Evolutionary conservation across 2,888 invertebrate species (phyloP).

Genomic region (Odiellus spinosus): DNA sequence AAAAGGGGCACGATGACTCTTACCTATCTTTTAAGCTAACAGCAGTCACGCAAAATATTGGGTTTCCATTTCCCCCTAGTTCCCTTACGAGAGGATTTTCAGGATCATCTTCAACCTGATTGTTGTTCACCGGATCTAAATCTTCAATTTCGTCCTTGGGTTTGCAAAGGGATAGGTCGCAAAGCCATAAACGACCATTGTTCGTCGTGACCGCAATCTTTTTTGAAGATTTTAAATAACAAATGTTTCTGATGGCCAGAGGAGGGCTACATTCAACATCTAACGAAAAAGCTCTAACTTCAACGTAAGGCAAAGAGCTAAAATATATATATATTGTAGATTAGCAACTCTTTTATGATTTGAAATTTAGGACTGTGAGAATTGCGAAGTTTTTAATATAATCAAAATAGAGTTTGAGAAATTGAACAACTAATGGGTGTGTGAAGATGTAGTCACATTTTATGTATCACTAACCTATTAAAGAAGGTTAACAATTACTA

Average conservation of each 20-base stretch:
- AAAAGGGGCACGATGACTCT: conserved; percentile 1
- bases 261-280: conserved; percentile 45
- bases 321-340: conserved; percentile 4
- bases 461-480: too few relatives aligned
- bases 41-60: conserved; percentile 50
- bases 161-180: conserved; percentile 24
- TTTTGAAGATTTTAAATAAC: conserved; percentile 46
- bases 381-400: too few relatives aligned
- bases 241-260: conserved; percentile 46
- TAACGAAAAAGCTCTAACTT: conserved; percentile 43
- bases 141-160: conserved; percentile 2
- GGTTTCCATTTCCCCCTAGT: conserved; percentile 20
- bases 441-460: too few relatives aligned
- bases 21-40: conserved; percentile 32
- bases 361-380: background rate
- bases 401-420: too few relatives aligned
- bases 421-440: too few relatives aligned
- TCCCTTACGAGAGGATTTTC: conserved; percentile 13
- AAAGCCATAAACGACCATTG: conserved; percentile 58
- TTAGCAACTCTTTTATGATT: background rate
- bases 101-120: background rate
- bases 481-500: too few relatives aligned
- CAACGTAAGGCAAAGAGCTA: conserved; percentile 24
- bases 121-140: background rate
- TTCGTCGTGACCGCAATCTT: conserved; percentile 65